Base-by-base conservation (phyloP, 2,797 vertebrate species). In the Siniperca undulata region DNA sequence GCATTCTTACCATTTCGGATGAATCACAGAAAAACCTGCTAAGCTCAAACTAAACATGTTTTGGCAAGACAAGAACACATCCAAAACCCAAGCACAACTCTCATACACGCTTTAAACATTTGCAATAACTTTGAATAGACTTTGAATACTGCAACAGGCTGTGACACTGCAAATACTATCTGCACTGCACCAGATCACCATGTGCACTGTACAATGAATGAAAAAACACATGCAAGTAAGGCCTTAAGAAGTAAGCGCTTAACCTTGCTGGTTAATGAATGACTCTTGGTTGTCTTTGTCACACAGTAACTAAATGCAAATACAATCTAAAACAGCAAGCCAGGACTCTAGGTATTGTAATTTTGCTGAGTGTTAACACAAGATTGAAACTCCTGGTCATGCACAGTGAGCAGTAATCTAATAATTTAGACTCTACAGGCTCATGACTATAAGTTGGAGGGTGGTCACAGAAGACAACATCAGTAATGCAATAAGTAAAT, bases 231-330 rank as follows among this genome's bases (percentile, higher is more conserved):
- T 22, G 38, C 66, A 70, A 46, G 13, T 55, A 12, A 52, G 52
- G 50, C 30, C 52, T 86, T 44, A 30, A 72, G 60, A 71, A 68
- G 55, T 77, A 67, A 52, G 13, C 38, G 9, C 66, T 80, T 88
- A 78, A 91, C 88, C 78, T 90, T 85, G 77, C 66, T 52, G 65
- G 84, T 90, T 79, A 93, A 91, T 91, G 52, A 90, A 38, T 89
- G 73, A 89, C 87, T 90, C 42, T 9, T 48, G 66, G 52, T 74
- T 75, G 56, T 80, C 50, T 62, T 84, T 61, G 78, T 91, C 73
- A 89, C 74, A 91, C 78, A 88, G 82, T 89, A 84, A 93, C 91
- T 66, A 71, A 82, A 85, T 69, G 70, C 81, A 91, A 91, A 91
- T 70, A 78, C 53, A 70, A 19, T 30, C n/a, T 46, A 73, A 68